Evolutionary conservation across 2,113 vertebrate species (phyloP).

Genomic region (Accipiter virgatus): DNA sequence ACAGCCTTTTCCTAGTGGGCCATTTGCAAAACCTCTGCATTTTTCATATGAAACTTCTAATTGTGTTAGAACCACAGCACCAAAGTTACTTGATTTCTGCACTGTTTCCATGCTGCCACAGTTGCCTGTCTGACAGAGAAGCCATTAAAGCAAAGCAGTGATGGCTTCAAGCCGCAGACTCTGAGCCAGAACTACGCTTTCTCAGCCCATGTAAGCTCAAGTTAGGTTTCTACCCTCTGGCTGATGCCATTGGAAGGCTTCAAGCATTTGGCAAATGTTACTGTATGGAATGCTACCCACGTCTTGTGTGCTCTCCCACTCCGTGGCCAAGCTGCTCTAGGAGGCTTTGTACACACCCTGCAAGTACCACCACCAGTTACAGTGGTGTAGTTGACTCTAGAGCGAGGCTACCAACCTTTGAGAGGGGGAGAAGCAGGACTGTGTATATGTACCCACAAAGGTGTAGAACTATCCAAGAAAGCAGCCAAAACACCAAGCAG

Average conservation of each 20-base stretch:
- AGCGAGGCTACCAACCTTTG: background rate
- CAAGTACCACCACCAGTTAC: background rate
- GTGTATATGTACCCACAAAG: background rate
- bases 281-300: background rate
- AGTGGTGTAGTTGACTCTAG: background rate
- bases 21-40: background rate
- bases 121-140: background rate
- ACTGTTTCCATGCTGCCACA: background rate
- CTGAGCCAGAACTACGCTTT: background rate
- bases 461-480: background rate
- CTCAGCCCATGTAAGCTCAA: background rate
- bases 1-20: background rate
- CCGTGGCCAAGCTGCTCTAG: background rate
- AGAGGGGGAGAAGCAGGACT: background rate
- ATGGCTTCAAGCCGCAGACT: background rate
- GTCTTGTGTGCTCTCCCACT: rapidly evolving
- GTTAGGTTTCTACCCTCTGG: background rate
- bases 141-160: background rate
- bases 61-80: background rate
- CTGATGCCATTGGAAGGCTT: background rate
- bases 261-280: background rate
- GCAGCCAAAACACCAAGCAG: background rate
- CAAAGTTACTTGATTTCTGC: background rate
- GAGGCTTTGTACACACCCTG: background rate
- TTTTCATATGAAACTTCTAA: background rate